phyloP scores from a whole-genome alignment of 2,888 invertebrate species.

The Carterocephalus palaemon region DNA sequence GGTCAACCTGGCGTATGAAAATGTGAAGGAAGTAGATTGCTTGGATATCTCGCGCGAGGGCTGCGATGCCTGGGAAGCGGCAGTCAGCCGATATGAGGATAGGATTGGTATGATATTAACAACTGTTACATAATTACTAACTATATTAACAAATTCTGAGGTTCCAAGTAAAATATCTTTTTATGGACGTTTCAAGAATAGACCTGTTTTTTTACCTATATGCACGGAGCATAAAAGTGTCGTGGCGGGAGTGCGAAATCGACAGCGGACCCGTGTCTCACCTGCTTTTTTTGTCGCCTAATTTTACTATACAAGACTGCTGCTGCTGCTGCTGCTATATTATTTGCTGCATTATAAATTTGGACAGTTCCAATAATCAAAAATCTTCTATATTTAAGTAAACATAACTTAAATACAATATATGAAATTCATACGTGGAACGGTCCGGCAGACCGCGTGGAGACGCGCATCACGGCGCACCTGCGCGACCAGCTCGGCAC shows the following conservation, averaged over 20 bases:
- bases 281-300: no score
- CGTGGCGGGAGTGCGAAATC: no score
- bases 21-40: slow-evolving; percentile 99
- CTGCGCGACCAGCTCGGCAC: slow-evolving; percentile 98
- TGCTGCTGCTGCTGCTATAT: no score
- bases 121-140: not conserved
- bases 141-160: no score
- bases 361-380: no score
- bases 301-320: no score
- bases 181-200: no score
- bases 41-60: slow-evolving; percentile 98
- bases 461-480: slow-evolving; percentile 98
- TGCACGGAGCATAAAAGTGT: no score
- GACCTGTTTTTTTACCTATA: no score
- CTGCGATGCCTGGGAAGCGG: slow-evolving; percentile 98
- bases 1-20: slow-evolving; percentile 97
- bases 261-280: no score
- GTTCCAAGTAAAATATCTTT: no score
- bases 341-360: no score
- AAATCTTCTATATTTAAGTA: not conserved
- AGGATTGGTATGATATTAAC: slow-evolving; percentile 83
- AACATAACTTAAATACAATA: not conserved
- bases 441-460: slow-evolving; percentile 86
- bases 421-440: not conserved
- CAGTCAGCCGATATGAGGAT: slow-evolving; percentile 97